Base-by-base conservation (phyloP, 2,888 invertebrate genomes). In the Nomada goodeniana region DNA sequence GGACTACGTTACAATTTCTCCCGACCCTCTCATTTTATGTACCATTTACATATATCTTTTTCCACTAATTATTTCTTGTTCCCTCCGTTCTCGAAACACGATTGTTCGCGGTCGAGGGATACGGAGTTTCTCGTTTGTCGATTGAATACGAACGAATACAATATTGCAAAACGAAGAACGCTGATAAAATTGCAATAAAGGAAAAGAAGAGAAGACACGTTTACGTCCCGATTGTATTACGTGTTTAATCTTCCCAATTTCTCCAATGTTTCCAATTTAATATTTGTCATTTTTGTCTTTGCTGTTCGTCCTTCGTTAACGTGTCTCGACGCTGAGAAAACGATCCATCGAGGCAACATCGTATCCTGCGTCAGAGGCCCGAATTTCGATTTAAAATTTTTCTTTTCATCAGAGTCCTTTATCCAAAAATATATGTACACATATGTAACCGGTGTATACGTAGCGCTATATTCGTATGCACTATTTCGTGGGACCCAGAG, bases 361-460 rank as follows among this genome's bases (percentile, higher is more conserved):
- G 52, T 77, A 65, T 60, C 59, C 75, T 64, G 76, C 85, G 83
- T 85, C 85, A 53, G 81, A 26, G 68, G 75, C 69, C 84, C 83
- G 79, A 89, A 88, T 89, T 89, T 89, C 86, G 88, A 89, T 88
- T 88, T 76, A 84, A 88, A 88, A 80, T 67, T 84, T 73, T n/a
- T 59, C 47, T 64, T 53, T 44, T 55, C 70, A 81, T 86, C 82
- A 78, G 82, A 85, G 79, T 64, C 77, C 80, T 90, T 89, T 90
- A 89, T 91, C 90, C 90, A 91, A 91, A 91, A 91, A 91, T 91
- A 91, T 91, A 91, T 91, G 88, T 91, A 91, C 91, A 91, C 87
- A 86, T 90, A 88, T 89, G 86, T 89, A 88, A 88, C 88, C 88
- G 89, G 89, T 89, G 88, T 90, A 90, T 90, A 90, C 86, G 82